Evolutionary conservation across 2,113 vertebrate species (phyloP), one percentile per base, ranked within the genome.

Genomic region (Donacobius atricapilla): DNA sequence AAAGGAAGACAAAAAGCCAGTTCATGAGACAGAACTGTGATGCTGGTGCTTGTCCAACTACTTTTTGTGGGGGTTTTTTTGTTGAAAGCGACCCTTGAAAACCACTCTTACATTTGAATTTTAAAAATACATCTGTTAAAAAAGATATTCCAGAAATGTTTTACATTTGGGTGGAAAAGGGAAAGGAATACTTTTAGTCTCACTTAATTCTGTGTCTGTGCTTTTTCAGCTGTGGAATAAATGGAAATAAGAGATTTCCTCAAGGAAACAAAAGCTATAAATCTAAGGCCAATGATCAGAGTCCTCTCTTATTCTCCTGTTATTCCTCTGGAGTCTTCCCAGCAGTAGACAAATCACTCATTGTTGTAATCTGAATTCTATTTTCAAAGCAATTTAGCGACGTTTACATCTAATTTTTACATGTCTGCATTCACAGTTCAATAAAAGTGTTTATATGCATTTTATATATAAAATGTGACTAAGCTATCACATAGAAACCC

Each of bases 191-290:
- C 53, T 90, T 93, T 81, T 61, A 93, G 39, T 40, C 56, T 76
- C 53, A 73, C 35, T 90, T 75, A 90, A 68, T 53, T 94, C 54
- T 79, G 65, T 25, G 69, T 57, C 87, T 96, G 82, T 96, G 95
- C 94, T 97, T 97, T 95, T 95, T 95, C 94, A 97, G 95, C 96
- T 97, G 91, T 8, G 6, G 73, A 94, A 82, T 90, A 90, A 93
- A 95, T 94, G 90, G 89, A 97, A 97, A 94, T 93, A 83, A 81
- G 87, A 94, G 53, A 95, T 87, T 94, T 97, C 95, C 91, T 90
- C 89, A 95, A 92, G 89, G 87, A 87, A 96, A 94, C 81, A 97
- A 97, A 96, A 96, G 92, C 89, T 91, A 91, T 96, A 96, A 96
- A 96, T 85, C 87, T 65, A 75, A 91, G 82, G 80, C 80, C 87